Percentiles rank a stretch among this genome's conserved stretches.
Evolutionary conservation across 1,140 invertebrate species (phyloP).

Genomic region (Sweltsa coloradensis): DNA sequence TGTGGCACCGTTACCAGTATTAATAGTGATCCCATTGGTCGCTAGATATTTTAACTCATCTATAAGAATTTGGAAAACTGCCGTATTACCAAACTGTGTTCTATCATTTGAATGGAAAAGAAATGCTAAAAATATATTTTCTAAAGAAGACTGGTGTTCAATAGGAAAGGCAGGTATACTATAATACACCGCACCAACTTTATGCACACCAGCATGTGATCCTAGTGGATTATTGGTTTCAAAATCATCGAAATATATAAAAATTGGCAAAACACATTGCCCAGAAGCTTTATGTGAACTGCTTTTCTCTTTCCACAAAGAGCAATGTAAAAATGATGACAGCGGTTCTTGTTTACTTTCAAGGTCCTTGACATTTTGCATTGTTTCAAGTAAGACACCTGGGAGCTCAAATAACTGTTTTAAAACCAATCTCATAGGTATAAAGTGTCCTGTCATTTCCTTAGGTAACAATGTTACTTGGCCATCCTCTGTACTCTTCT

Average conservation of each 20-base stretch:
- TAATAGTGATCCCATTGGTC: not conserved
- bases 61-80: not conserved
- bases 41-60: not conserved
- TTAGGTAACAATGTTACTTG: not conserved
- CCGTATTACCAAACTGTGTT: not conserved
- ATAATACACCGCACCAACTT: not conserved
- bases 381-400: not conserved
- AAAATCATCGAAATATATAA: conserved; percentile 7
- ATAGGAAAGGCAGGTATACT: not conserved
- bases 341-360: not conserved
- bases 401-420: not conserved
- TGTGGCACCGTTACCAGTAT: not conserved
- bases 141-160: not conserved
- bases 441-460: not conserved
- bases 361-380: not conserved
- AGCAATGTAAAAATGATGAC: not conserved
- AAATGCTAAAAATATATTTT: not conserved
- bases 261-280: not conserved
- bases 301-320: not conserved
- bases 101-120: not conserved
- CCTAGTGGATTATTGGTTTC: conserved; percentile 3
- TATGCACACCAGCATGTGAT: not conserved
- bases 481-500: not conserved
- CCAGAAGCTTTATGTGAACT: not conserved
- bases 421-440: not conserved